Conservation (phyloP, 2,113 vertebrate genomes). For the Anhinga anhinga region DNA sequence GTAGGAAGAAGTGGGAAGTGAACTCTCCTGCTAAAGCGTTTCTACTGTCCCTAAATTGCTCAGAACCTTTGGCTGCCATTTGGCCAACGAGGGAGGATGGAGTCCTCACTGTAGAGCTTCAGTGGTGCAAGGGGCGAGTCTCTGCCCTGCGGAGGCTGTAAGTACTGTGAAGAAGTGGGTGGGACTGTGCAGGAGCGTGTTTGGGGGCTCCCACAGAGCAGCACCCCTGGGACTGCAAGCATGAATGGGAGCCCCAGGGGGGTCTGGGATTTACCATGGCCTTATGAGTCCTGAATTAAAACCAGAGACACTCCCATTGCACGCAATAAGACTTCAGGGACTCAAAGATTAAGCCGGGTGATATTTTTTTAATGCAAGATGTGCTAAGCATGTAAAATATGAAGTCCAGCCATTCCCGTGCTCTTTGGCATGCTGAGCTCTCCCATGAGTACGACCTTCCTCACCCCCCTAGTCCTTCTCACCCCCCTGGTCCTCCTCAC, state of each 20-base stretch:
- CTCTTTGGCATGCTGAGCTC: not conserved
- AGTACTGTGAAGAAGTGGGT: not conserved
- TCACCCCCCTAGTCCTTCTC: not conserved
- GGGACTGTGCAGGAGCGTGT: not conserved
- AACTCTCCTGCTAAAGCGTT: not conserved
- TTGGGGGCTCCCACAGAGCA: not conserved
- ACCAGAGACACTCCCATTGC: not conserved
- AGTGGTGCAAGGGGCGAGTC: too few relatives aligned
- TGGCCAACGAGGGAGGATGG: accelerated
- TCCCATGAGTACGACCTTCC: not conserved
- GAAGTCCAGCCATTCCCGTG: not conserved
- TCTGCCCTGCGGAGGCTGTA: not conserved
- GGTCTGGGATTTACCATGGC: not conserved
- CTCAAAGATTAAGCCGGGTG: not conserved
- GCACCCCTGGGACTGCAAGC: not conserved
- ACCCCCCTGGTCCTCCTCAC: not conserved
- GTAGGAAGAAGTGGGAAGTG: not conserved
- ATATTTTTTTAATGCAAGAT: not conserved
- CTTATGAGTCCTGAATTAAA: not conserved
- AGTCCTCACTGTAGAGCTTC: not conserved
- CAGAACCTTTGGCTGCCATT: not conserved
- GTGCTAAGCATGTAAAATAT: not conserved
- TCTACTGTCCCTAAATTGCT: not conserved
- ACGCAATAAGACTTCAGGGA: not conserved
- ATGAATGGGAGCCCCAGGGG: not conserved